phyloP scores from a whole-genome alignment of 2,888 invertebrate genomes.

The Mythimna impura region DNA sequence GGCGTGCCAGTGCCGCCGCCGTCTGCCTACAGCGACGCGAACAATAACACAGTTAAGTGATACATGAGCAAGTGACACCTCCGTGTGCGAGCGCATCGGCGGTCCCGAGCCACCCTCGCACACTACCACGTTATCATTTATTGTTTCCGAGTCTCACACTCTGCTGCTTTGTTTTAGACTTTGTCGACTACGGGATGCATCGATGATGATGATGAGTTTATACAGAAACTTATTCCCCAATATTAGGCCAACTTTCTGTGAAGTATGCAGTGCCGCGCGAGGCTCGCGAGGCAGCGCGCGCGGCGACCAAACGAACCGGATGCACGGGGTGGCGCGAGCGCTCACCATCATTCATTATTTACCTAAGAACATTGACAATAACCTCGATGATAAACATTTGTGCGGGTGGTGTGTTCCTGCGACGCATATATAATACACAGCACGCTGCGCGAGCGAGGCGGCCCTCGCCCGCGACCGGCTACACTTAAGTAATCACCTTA shows the following conservation, averaged over 20 bases:
- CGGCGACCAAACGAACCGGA: constrained; percentile 46
- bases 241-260: constrained; percentile 78
- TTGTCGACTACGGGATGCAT: constrained; percentile 62
- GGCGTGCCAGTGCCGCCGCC: not conserved
- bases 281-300: constrained; percentile 23
- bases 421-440: constrained; percentile 64
- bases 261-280: constrained; percentile 61
- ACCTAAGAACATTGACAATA: constrained; percentile 84
- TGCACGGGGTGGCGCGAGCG: constrained; percentile 55
- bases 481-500: constrained; percentile 83
- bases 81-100: constrained; percentile 32
- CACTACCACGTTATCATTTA: constrained; percentile 68
- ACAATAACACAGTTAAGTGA: constrained; percentile 54
- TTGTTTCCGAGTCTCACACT: constrained; percentile 74
- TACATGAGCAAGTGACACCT: constrained; percentile 63
- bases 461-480: constrained; percentile 64
- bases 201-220: constrained; percentile 64
- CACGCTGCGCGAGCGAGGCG: constrained; percentile 63
- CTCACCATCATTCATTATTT: constrained; percentile 81
- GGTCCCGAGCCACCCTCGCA: constrained; percentile 37
- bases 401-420: constrained; percentile 73
- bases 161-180: constrained; percentile 67
- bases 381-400: constrained; percentile 81
- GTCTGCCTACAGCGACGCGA: constrained; percentile 33
- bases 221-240: constrained; percentile 71